phyloP scores from a whole-genome alignment of 2,888 invertebrate species.

The Hypena proboscidalis region DNA sequence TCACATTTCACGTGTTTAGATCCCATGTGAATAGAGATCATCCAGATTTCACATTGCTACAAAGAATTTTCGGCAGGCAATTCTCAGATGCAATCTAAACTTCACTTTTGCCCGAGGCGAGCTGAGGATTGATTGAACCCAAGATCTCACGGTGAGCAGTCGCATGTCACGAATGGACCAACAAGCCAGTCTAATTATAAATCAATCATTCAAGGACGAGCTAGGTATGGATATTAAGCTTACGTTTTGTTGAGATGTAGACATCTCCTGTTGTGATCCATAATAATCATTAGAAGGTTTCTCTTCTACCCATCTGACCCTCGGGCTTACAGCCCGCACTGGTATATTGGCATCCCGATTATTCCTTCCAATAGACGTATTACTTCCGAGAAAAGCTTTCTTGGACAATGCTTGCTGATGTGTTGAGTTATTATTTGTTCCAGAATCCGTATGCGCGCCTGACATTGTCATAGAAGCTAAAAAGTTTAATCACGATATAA shows the following conservation, averaged over 20 bases:
- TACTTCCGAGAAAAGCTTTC: slow-evolving; percentile 82
- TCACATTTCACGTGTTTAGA: too few species aligned
- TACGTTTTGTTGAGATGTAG: slow-evolving; percentile 79
- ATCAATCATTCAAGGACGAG: too few species aligned
- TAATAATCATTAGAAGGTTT: slow-evolving; percentile 72
- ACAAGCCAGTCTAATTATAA: too few species aligned
- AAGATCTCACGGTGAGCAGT: too few species aligned
- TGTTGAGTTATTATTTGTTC: slow-evolving; percentile 72
- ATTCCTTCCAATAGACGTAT: slow-evolving; percentile 77
- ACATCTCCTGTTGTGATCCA: slow-evolving; percentile 72
- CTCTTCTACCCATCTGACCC: slow-evolving; percentile 81
- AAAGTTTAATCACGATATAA: slow-evolving; percentile 44
- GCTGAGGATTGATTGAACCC: too few species aligned
- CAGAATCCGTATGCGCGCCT: slow-evolving; percentile 85
- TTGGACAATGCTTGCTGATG: slow-evolving; percentile 78
- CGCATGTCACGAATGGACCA: too few species aligned
- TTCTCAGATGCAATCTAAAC: too few species aligned
- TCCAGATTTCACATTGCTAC: too few species aligned
- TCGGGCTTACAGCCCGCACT: slow-evolving; percentile 80
- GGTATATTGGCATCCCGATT: slow-evolving; percentile 80
- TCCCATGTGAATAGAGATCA: too few species aligned
- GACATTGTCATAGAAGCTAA: slow-evolving; percentile 90
- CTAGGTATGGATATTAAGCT: too few species aligned
- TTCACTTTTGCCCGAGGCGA: too few species aligned
- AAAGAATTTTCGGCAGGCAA: too few species aligned